Evolutionary conservation across 2,888 invertebrate species (phyloP), one percentile per base, ranked within the genome.

Genomic region (Asteroscopus sphinx): DNA sequence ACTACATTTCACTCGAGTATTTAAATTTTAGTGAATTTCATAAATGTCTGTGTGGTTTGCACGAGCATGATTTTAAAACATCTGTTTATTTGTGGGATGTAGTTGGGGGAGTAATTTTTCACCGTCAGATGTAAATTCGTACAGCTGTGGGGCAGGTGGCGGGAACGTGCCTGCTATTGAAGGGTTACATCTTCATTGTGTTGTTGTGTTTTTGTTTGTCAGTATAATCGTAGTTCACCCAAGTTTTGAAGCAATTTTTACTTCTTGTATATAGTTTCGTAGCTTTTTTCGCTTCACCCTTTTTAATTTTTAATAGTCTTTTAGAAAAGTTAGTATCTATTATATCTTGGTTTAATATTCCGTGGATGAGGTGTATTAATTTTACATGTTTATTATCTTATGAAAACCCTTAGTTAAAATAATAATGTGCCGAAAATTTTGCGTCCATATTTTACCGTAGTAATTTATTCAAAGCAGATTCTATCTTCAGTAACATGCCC

Each of bases 91-190:
- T 76, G 73, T 77, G 76, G 81, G 82, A 80, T 81, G 80, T 81
- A 59, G 68, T 82, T 77, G 69, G 76, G 86, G 85, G 88, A 81
- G 83, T 84, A 68, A 90, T 91, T 90, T 87, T 86, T 86, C 83
- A 82, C 81, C 80, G 87, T 82, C 87, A 79, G 85, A 85, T 89
- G 82, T 88, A 83, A 85, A 86, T 87, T 85, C 79, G 77, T 75
- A 80, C 93, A 93, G 90, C 92, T 92, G 92, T 82, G 82, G 62
- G 82, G 86, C 93, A 92, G 92, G 92, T 92, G 93, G 79, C 58
- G 37, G 81, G 86, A 82, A 81, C 89, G 92, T 92, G 92, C 89
- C 82, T 51, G 62, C 77, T 79, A 74, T 82, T 86, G 84, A 83
- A 81, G 79, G 78, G 83, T 84, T 80, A 73, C 73, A 62, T 79